A percentile compares a stretch with the other conserved stretches of the same genome.
Conservation (phyloP, 2,888 invertebrate species). For the Rutpela maculata region DNA sequence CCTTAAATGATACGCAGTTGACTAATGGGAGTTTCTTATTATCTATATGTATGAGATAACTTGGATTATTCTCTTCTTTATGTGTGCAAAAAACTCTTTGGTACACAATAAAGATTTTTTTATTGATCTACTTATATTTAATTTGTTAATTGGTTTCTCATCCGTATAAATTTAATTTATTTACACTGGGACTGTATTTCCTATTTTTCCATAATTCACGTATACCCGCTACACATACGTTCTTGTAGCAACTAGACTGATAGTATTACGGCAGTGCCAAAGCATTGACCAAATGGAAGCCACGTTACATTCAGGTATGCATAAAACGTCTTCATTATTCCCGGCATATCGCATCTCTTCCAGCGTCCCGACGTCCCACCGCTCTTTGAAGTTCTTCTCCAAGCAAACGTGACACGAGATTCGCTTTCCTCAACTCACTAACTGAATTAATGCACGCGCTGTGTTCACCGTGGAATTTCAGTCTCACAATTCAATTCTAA, state of each 20-base stretch:
- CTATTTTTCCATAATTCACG: no score
- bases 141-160: no score
- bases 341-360: conserved; percentile 53
- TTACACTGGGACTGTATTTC: no score
- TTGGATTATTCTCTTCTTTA: no score
- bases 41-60: no score
- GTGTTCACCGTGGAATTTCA: conserved; percentile 32
- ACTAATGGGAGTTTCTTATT: no score
- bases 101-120: no score
- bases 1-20: no score
- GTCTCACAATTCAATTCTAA: conserved; percentile 50
- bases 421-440: conserved; percentile 40
- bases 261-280: not conserved
- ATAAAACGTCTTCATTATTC: conserved; percentile 67
- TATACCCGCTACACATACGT: no score
- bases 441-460: conserved; percentile 52
- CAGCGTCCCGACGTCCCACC: conserved; percentile 38
- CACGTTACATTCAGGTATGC: conserved; percentile 59
- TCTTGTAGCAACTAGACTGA: not conserved
- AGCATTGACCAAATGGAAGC: conserved; percentile 7
- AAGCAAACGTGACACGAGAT: conserved; percentile 55
- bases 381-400: conserved; percentile 59
- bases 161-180: no score
- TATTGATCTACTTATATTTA: no score
- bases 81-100: no score